phyloP scores from a whole-genome alignment of 35 echinoderm and acorn worm species.

The Chiridota heheva region DNA sequence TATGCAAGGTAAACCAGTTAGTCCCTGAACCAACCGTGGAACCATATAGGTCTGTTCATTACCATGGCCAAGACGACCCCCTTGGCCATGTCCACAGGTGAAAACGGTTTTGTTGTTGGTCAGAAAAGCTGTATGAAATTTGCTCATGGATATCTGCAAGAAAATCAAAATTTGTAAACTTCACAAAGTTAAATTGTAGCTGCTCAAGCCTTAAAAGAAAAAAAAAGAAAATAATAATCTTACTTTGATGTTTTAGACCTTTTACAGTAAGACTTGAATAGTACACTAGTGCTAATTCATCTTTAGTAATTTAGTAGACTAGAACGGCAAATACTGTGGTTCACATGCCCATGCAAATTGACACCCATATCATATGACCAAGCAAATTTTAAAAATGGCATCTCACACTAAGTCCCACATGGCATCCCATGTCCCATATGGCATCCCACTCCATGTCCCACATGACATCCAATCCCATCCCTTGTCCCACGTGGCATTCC shows the following conservation, averaged over 20 bases:
- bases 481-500: too few species aligned
- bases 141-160: constrained; percentile 80
- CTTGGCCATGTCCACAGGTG: constrained; percentile 94
- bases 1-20: constrained; percentile 45
- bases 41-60: constrained; percentile 71
- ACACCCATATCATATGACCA: too few species aligned
- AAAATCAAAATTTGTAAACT: not conserved
- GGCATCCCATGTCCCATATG: too few species aligned
- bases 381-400: too few species aligned
- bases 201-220: not conserved
- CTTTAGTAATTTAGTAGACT: not conserved
- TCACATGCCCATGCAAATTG: too few species aligned
- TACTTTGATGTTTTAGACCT: not conserved
- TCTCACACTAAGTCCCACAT: too few species aligned
- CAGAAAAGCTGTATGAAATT: constrained; percentile 89
- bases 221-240: not conserved
- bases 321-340: not conserved
- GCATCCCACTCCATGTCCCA: too few species aligned
- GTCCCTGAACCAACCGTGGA: constrained; percentile 58
- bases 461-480: too few species aligned
- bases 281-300: not conserved
- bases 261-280: not conserved
- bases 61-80: constrained; percentile 78
- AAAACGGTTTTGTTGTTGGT: constrained; percentile 62
- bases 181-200: not conserved